Conservation (phyloP, 2,797 vertebrate species). For the Oreortyx pictus region DNA sequence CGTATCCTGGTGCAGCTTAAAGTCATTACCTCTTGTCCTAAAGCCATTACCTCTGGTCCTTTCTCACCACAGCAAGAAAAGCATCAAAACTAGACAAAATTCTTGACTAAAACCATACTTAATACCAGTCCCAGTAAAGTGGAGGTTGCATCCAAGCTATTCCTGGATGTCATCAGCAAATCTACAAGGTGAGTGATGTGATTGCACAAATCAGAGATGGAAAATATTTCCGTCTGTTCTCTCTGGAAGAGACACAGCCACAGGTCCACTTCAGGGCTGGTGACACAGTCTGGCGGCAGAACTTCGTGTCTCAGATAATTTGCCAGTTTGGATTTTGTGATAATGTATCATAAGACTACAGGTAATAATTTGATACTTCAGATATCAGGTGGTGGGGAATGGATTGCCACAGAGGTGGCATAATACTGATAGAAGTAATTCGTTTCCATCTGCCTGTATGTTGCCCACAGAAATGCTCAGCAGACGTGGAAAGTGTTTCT, state of each 20-base stretch:
- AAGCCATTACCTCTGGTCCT: no score
- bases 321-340: neutral
- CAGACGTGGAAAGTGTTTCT: neutral
- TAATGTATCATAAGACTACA: neutral
- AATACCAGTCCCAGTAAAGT: neutral
- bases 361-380: neutral
- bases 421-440: neutral
- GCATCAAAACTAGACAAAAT: neutral
- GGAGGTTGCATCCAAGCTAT: neutral
- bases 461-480: neutral
- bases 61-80: neutral
- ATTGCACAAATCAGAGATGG: fast-evolving
- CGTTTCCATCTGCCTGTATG: neutral
- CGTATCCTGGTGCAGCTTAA: no score
- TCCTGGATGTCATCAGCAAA: neutral
- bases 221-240: neutral
- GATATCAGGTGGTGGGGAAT: neutral
- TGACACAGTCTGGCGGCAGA: neutral
- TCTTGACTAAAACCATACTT: neutral
- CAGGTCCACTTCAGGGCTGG: neutral
- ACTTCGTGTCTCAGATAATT: neutral
- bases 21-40: no score
- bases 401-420: neutral
- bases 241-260: neutral
- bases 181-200: neutral